Conservation (phyloP, 2,888 invertebrate genomes). For the Melipona beecheii region DNA sequence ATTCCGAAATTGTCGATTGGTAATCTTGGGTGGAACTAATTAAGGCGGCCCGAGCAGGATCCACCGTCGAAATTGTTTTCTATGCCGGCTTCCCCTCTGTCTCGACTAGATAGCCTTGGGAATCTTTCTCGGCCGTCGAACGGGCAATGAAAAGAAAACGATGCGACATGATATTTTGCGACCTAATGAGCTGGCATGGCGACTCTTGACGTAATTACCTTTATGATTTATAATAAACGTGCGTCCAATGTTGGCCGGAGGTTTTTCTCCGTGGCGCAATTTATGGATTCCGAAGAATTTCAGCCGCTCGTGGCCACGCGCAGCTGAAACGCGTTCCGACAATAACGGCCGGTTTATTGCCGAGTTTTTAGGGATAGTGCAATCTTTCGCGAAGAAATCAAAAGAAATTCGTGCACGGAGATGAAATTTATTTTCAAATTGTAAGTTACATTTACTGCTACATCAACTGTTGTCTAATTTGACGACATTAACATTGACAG, state of each 20-base stretch:
- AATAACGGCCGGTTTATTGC: background rate
- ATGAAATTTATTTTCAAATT: background rate
- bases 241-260: constrained; percentile 24
- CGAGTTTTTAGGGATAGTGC: background rate
- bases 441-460: too few relatives aligned
- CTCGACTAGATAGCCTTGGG: constrained; percentile 67
- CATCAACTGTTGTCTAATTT: constrained; percentile 4
- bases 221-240: constrained; percentile 66
- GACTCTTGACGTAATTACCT: constrained; percentile 64
- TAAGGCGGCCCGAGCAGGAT: constrained; percentile 62
- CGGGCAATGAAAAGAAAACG: constrained; percentile 38
- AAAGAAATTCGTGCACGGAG: background rate
- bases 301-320: background rate
- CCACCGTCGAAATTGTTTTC: constrained; percentile 69
- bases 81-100: constrained; percentile 46
- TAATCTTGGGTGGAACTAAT: constrained; percentile 69
- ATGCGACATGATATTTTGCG: constrained; percentile 60
- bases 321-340: background rate
- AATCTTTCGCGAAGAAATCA: background rate
- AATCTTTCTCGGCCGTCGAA: constrained; percentile 25
- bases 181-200: constrained; percentile 64
- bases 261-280: constrained; percentile 6
- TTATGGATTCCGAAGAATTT: constrained; percentile 15
- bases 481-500: background rate
- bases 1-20: constrained; percentile 65